Evolutionary conservation across 2,888 invertebrate genomes (phyloP).

Genomic region (Linnaemya tessellans): DNA sequence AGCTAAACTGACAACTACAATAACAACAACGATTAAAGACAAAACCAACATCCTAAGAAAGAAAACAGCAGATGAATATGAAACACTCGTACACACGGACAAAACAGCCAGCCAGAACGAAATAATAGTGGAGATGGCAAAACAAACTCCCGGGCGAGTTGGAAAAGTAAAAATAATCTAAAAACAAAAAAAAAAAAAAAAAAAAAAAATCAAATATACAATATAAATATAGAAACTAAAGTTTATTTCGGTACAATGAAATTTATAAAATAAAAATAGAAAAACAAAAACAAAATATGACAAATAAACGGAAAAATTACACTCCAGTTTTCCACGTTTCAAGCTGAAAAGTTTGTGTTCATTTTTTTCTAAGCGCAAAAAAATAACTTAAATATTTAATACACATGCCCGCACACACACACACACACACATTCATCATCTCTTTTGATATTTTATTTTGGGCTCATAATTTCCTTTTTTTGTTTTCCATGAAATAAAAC

Average conservation of each 20-base stretch:
- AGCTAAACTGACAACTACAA: conserved; percentile 30
- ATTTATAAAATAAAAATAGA: neutral
- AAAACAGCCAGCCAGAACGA: conserved; percentile 6
- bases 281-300: conserved; percentile 4
- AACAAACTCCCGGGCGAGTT: conserved; percentile 41
- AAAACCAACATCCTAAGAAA: conserved; percentile 3
- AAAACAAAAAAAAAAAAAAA: neutral
- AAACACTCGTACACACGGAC: conserved; percentile 10
- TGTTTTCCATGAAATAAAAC: conserved; percentile 45
- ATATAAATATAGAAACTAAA: conserved; percentile 35
- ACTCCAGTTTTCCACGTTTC: conserved; percentile 18
- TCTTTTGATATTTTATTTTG: conserved; percentile 22
- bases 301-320: conserved; percentile 51
- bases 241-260: conserved; percentile 20
- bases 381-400: conserved; percentile 23
- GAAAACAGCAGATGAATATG: neutral
- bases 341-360: conserved; percentile 44
- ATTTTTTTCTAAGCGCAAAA: conserved; percentile 13
- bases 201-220: neutral
- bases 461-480: conserved; percentile 21
- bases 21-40: neutral
- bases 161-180: conserved; percentile 17
- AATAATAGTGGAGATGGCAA: conserved; percentile 4
- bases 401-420: neutral
- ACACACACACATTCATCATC: neutral